A percentile compares a stretch with the other conserved stretches of the same genome.
These are phyloP conservation scores for Enteromius treurensis DNA, from an alignment of 2,797 vertebrate species.

Conservation along the genomic window DNA sequence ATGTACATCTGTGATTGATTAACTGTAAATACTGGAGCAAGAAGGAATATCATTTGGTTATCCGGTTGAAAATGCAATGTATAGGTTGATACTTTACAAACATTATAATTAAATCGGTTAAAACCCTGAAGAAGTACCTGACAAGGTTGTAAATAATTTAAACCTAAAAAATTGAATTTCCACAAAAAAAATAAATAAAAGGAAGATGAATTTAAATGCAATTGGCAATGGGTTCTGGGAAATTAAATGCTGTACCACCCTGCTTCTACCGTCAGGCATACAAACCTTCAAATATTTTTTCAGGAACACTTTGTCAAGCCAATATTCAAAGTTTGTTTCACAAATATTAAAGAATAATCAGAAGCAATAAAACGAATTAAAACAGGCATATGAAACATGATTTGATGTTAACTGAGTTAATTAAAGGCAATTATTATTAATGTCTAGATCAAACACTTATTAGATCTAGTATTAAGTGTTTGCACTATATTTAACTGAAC, in stretches of 20 bases:
- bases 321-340: neutral
- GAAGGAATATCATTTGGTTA: neutral
- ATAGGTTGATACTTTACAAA: neutral
- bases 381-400: neutral
- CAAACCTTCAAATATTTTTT: neutral
- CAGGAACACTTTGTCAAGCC: neutral
- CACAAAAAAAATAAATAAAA: neutral
- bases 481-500: neutral
- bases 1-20: neutral
- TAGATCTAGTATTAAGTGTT: neutral
- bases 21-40: neutral
- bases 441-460: neutral
- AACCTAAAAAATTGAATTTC: neutral
- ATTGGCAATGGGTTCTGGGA: neutral
- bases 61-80: neutral
- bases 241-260: neutral
- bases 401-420: neutral
- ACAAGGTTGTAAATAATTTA: neutral
- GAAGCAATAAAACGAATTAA: neutral
- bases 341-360: constrained; percentile 1
- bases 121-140: neutral
- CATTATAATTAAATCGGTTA: neutral
- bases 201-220: neutral
- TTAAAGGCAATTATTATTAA: constrained; percentile 7
- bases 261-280: neutral